Evolutionary conservation across 2,888 invertebrate genomes (phyloP).

Genomic region (Lucinisca nassula): DNA sequence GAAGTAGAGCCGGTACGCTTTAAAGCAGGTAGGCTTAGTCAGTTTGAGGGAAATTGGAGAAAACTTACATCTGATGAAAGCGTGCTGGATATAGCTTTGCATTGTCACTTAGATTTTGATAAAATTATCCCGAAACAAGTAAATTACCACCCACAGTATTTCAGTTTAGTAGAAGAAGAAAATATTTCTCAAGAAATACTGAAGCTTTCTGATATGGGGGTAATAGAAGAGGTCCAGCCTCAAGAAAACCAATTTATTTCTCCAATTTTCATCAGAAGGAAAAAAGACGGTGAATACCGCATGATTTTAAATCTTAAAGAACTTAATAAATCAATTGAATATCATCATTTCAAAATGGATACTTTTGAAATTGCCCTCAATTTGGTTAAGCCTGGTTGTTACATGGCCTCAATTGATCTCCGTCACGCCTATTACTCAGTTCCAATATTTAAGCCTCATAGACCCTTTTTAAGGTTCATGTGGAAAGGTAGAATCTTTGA

Average conservation of each 20-base stretch:
- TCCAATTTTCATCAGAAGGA: no score
- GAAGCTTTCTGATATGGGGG: slow-evolving; percentile 35
- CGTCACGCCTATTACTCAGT: slow-evolving; percentile 68
- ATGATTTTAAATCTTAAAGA: slow-evolving; percentile 59
- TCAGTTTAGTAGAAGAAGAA: neutral
- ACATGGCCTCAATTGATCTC: slow-evolving; percentile 63
- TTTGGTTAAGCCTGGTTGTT: slow-evolving; percentile 45
- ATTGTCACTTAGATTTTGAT: slow-evolving; percentile 25
- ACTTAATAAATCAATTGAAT: slow-evolving; percentile 45
- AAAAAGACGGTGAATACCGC: no score
- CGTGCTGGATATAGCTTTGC: slow-evolving; percentile 36
- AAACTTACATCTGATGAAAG: slow-evolving; percentile 44
- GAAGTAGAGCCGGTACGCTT: neutral
- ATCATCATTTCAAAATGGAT: slow-evolving; percentile 65
- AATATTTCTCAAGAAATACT: slow-evolving; percentile 38
- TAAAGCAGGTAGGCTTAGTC: slow-evolving; percentile 38
- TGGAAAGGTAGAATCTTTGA: slow-evolving; percentile 58
- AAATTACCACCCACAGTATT: neutral
- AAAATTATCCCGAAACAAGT: neutral
- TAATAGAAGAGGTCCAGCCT: slow-evolving; percentile 23
- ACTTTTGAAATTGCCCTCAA: slow-evolving; percentile 45
- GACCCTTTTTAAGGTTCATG: slow-evolving; percentile 37
- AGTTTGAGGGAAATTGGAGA: slow-evolving; percentile 50
- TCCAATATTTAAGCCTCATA: slow-evolving; percentile 58
- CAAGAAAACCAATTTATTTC: slow-evolving; percentile 49